Evolutionary conservation across 2,113 vertebrate species (phyloP).

Genomic region (Bombycilla garrulus): DNA sequence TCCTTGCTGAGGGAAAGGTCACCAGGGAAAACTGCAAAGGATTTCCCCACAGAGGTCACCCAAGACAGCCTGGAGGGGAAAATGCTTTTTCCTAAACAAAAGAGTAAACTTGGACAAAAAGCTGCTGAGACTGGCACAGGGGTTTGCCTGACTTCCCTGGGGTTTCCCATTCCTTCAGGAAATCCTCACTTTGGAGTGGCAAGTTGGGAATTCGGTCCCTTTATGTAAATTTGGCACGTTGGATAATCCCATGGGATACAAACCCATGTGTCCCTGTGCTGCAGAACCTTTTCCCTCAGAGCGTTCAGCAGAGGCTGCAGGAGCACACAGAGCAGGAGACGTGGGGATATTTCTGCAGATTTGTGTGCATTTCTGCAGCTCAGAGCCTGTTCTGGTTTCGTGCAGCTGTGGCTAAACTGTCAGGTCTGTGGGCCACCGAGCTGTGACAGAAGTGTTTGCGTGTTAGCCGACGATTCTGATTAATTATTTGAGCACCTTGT

Average conservation of each 20-base stretch:
- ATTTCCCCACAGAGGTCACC: not conserved
- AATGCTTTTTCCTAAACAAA: not conserved
- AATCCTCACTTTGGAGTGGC: not conserved
- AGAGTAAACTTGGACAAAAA: not conserved
- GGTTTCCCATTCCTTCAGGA: not conserved
- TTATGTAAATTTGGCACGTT: fast-evolving
- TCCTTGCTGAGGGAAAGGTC: not conserved
- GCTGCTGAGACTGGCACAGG: not conserved
- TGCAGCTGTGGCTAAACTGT: not conserved
- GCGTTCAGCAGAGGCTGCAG: not conserved
- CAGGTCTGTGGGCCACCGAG: not conserved
- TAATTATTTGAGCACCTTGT: fast-evolving
- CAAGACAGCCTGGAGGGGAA: not conserved
- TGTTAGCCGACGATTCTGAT: not conserved
- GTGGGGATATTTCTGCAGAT: not conserved
- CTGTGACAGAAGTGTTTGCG: not conserved
- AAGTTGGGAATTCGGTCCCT: not conserved
- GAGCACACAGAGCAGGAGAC: not conserved
- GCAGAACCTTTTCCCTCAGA: not conserved
- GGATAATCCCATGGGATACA: not conserved
- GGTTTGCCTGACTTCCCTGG: not conserved
- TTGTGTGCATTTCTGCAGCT: not conserved
- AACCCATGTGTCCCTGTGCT: fast-evolving
- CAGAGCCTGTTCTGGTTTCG: not conserved
- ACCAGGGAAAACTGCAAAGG: not conserved